Percentiles rank a stretch among this genome's conserved stretches.
Conservation (phyloP, 2,113 vertebrate species). For the Taurulus bubalis region DNA sequence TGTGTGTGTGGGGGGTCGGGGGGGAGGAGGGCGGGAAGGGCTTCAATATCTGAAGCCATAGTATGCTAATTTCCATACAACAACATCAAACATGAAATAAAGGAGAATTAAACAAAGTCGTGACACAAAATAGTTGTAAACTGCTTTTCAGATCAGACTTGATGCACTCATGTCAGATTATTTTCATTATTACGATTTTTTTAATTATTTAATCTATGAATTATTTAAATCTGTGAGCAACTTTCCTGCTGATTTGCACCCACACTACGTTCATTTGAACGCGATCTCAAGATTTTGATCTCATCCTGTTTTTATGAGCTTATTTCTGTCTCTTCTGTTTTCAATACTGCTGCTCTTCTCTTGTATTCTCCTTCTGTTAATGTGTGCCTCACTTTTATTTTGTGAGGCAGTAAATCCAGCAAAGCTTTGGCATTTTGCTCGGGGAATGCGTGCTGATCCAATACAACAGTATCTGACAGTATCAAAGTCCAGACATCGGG, state of each 20-base stretch:
- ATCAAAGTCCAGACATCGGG: background rate
- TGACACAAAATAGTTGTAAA: too few species aligned
- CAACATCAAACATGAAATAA: background rate
- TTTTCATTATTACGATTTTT: background rate
- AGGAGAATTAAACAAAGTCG: background rate
- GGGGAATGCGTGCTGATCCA: background rate
- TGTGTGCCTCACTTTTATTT: background rate
- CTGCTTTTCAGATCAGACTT: background rate
- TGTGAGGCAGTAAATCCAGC: background rate
- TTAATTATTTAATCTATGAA: background rate
- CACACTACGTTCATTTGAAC: background rate
- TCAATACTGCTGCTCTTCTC: background rate
- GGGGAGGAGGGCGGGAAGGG: too few species aligned
- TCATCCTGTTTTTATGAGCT: background rate
- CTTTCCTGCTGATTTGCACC: background rate
- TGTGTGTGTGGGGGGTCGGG: too few species aligned
- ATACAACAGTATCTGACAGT: background rate
- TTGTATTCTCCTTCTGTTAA: background rate
- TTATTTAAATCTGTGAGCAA: background rate
- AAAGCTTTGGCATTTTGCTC: background rate
- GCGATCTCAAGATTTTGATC: too few species aligned
- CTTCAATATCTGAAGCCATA: too few species aligned
- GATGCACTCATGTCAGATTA: background rate
- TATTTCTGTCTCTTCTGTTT: background rate
- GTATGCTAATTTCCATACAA: background rate